Base-by-base conservation (phyloP, 2,113 vertebrate genomes). In the Balaeniceps rex region DNA sequence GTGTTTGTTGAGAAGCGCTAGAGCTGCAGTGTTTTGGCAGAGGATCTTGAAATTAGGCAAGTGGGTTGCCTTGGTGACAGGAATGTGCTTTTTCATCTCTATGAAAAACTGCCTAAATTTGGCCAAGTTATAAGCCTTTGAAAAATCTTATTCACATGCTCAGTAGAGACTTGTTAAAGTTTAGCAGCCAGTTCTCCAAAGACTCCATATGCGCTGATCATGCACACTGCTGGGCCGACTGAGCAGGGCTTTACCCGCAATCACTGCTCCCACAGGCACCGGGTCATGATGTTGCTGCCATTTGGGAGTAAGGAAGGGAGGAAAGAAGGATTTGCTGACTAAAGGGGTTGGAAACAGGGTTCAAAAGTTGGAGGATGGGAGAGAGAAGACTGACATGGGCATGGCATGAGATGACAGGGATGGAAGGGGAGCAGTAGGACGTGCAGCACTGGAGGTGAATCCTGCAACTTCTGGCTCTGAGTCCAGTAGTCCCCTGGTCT, bases 91-190 rank as follows among this genome's bases (percentile, higher is more conserved):
- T 90, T 94, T 94, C 82, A 79, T 92, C 61, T 75, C 36, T 46
- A 70, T 90, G 82, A 92, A 94, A 94, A 96, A 90, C 68, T 92
- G 82, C 40, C 22, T 92, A 66, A 76, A 92, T 92, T 80, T 94
- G 92, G 86, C 86, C 68, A 90, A 83, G 86, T 66, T 90, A 76
- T 92, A 90, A 92, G 72, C 28, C 63, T 96, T 94, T 92, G 63
- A 94, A 90, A 96, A 83, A 83, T 80, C 90, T 83, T 90, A 71
- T 46, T 80, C 86, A 57, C 49, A 83, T 87, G 57, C 68, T 83
- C 51, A 46, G 51, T 66, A 83, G 66, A 92, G 82, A 61, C 71
- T 87, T 80, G 63, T 80, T 94, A 60, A 86, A 75, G 28, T 66
- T 69, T 87, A 87, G 77, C 86, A 75, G 77, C 55, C 74, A 92